Evolutionary conservation across 2,797 vertebrate species (phyloP), one percentile per base, ranked within the genome.

Genomic region (Brachymystax lenok): DNA sequence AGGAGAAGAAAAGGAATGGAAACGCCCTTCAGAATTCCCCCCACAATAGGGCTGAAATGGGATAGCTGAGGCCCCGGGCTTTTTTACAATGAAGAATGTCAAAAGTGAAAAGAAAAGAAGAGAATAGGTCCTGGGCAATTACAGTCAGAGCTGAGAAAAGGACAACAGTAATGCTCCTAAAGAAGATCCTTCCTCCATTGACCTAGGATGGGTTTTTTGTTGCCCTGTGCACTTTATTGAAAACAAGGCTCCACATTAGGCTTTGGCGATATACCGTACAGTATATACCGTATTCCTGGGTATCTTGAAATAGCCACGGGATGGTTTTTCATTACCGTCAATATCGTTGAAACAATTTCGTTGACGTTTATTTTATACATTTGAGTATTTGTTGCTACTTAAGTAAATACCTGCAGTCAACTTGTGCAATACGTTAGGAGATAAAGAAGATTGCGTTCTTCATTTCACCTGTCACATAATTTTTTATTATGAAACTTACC

Each of bases 1-100:
- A 79, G 89, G 83, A 83, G 86, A 91, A 93, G 90, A 94, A 94
- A 92, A 92, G 93, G 84, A 79, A 81, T 83, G 90, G 88, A 92
- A 93, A 92, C 91, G 83, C 92, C 92, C 93, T 90, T 92, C 90
- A 93, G 89, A 90, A 89, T 85, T 82, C 77, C 35, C 76, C 8
- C 75, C 83, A 94, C 92, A 93, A 94, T 90, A 85, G 88, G 88
- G 83, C 8, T 61, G 93, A 91, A 94, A 94, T 35, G 16, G 80
- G 92, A 94, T 93, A 89, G 82, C 51, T 77, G 74, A 54, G 0
- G 76, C 92, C 83, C 54, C 70, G 0, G 85, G 93, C 79, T 80
- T 83, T 89, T 89, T 89, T 81, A 89, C 88, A 90, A 93, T 92
- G 88, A 90, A 83, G 82, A 79, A 79, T 80, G 82, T 86, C 88